Percentiles rank a stretch among this genome's conserved stretches.
phyloP scores from a whole-genome alignment of 2,797 vertebrate genomes.

The Tamandua tetradactyla region DNA sequence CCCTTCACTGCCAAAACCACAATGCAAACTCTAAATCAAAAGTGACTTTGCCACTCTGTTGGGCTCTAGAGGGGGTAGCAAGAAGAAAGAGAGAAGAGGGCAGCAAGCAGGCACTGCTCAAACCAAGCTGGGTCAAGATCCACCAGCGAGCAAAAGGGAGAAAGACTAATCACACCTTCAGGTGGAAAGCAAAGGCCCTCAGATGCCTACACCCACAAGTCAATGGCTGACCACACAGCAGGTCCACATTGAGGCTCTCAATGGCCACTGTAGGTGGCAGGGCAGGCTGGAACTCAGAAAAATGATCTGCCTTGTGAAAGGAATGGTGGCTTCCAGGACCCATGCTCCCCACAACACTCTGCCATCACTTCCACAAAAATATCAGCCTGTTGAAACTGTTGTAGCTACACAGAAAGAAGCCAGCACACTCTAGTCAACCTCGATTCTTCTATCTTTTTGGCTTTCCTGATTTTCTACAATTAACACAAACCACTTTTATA shows the following conservation, averaged over 20 bases:
- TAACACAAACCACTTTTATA: neutral
- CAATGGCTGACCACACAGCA: neutral
- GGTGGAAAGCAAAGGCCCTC: neutral
- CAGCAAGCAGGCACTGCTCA: neutral
- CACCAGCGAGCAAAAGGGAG: neutral
- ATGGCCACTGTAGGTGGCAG: neutral
- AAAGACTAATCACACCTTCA: neutral
- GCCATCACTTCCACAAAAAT: neutral
- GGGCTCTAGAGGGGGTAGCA: neutral
- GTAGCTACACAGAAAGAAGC: neutral
- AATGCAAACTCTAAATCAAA: neutral
- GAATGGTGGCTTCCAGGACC: neutral
- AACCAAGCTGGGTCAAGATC: neutral
- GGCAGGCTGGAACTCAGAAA: neutral
- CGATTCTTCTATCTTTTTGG: neutral
- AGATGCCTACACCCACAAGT: neutral
- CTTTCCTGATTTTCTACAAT: slow-evolving; percentile 51
- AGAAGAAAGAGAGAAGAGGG: neutral
- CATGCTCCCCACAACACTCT: neutral
- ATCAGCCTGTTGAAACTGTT: neutral
- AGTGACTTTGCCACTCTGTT: neutral
- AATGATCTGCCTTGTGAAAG: neutral
- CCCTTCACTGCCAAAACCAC: slow-evolving; percentile 16
- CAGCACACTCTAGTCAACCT: neutral
- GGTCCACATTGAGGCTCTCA: neutral